Percentiles rank a stretch among this genome's conserved stretches.
Evolutionary conservation across 2,113 vertebrate genomes (phyloP).

Genomic region (zebrafish (Danio rerio)): DNA sequence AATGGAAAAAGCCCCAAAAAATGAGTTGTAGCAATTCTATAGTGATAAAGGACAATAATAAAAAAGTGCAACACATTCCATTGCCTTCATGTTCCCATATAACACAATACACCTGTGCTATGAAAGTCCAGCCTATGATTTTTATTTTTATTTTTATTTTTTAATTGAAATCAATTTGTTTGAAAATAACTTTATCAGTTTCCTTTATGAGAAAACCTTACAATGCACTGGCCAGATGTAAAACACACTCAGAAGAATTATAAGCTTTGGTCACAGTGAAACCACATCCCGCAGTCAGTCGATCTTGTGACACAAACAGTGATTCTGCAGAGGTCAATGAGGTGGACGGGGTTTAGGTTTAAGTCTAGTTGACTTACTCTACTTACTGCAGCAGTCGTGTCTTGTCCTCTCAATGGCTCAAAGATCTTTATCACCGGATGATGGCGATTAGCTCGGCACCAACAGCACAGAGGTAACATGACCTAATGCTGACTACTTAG

Average conservation of each 20-base stretch:
- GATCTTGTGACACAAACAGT: slow-evolving; percentile 1
- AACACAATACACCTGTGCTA: too few species aligned
- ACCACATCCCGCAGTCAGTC: background rate
- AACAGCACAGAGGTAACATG: slow-evolving; percentile 72
- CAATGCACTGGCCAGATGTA: background rate
- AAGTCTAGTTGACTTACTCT: slow-evolving; percentile 22
- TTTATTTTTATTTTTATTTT: too few species aligned
- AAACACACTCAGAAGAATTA: background rate
- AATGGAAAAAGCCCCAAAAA: too few species aligned
- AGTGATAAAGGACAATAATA: too few species aligned
- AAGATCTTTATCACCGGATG: slow-evolving; percentile 73
- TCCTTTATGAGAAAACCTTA: background rate
- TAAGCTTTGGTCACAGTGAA: slow-evolving; percentile 2
- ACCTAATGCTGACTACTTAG: slow-evolving; percentile 70
- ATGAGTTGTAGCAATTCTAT: too few species aligned
- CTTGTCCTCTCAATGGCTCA: slow-evolving; percentile 58
- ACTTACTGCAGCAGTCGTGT: slow-evolving; percentile 46
- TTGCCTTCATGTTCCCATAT: too few species aligned
- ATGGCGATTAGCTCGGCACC: slow-evolving; percentile 67
- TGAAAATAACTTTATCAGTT: background rate
- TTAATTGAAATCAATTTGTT: background rate
- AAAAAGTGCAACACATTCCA: too few species aligned
- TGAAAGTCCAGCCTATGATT: too few species aligned
- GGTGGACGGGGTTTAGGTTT: slow-evolving; percentile 28
- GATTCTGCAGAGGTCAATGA: background rate